phyloP scores from a whole-genome alignment of 2,888 invertebrate genomes.

The Latrodectus hesperus region DNA sequence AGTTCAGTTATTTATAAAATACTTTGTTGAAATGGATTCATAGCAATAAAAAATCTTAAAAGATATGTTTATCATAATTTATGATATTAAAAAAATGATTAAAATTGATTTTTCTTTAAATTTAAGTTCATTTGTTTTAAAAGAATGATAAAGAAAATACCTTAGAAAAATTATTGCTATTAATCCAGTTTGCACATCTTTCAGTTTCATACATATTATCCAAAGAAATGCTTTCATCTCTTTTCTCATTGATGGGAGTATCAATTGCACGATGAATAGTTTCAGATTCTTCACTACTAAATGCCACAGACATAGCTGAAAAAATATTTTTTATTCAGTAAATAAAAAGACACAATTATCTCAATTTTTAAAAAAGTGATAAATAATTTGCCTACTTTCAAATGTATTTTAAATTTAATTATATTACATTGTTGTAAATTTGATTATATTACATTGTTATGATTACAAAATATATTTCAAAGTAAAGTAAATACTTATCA shows the following conservation, averaged over 20 bases:
- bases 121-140: neutral
- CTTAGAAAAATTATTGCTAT: slow-evolving; percentile 80
- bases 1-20: too few relatives aligned
- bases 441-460: too few relatives aligned
- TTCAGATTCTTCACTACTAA: slow-evolving; percentile 55
- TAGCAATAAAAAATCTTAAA: too few relatives aligned
- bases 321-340: neutral
- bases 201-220: slow-evolving; percentile 79
- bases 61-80: too few relatives aligned
- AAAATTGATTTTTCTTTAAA: too few relatives aligned
- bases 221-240: slow-evolving; percentile 71
- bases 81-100: too few relatives aligned
- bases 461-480: too few relatives aligned
- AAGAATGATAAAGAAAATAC: slow-evolving; percentile 76
- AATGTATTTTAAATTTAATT: neutral
- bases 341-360: too few relatives aligned
- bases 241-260: slow-evolving; percentile 72
- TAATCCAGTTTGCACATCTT: slow-evolving; percentile 83
- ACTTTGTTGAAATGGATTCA: too few relatives aligned
- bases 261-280: slow-evolving; percentile 30
- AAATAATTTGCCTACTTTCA: neutral
- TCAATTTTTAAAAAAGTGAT: neutral
- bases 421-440: too few relatives aligned
- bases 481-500: too few relatives aligned
- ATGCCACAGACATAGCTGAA: slow-evolving; percentile 53